Conservation (phyloP, 2,888 invertebrate species). For the Ernsta delagoae region DNA sequence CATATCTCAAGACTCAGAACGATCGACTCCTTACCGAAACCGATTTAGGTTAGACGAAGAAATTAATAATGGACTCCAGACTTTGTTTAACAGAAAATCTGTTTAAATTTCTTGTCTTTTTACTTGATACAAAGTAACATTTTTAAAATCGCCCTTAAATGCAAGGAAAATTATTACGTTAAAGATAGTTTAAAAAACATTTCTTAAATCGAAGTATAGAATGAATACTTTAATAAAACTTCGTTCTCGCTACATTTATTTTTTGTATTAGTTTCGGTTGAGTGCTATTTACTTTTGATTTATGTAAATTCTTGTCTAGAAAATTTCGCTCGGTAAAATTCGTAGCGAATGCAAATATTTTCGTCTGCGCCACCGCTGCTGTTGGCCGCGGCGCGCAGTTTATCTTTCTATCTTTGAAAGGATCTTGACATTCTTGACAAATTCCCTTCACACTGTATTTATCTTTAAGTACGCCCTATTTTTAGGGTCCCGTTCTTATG, state of each 20-base stretch:
- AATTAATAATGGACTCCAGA: not conserved
- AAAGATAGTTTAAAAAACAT: no score
- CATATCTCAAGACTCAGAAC: no score
- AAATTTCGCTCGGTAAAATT: constrained; percentile 30
- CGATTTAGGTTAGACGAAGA: not conserved
- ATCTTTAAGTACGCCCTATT: not conserved
- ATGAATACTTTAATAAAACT: not conserved
- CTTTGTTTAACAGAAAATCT: not conserved
- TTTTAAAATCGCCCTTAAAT: no score
- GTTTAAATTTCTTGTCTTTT: not conserved
- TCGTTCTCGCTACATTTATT: not conserved
- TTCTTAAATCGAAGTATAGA: not conserved
- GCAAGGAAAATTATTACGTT: no score
- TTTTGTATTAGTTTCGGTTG: constrained; percentile 26
- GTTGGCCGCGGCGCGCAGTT: constrained; percentile 9
- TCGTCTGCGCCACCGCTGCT: constrained; percentile 24
- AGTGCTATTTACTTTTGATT: constrained; percentile 34
- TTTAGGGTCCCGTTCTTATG: no score
- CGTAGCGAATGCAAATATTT: constrained; percentile 36
- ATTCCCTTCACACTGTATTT: no score
- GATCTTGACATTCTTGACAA: not conserved
- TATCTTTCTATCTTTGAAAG: constrained; percentile 12
- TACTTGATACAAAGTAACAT: no score
- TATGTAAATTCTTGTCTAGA: constrained; percentile 32
- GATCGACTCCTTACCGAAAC: not conserved